These are phyloP conservation scores for Mormyrops boulengeri DNA, from an alignment of 2,797 vertebrate genomes.

Conservation along the genomic window DNA sequence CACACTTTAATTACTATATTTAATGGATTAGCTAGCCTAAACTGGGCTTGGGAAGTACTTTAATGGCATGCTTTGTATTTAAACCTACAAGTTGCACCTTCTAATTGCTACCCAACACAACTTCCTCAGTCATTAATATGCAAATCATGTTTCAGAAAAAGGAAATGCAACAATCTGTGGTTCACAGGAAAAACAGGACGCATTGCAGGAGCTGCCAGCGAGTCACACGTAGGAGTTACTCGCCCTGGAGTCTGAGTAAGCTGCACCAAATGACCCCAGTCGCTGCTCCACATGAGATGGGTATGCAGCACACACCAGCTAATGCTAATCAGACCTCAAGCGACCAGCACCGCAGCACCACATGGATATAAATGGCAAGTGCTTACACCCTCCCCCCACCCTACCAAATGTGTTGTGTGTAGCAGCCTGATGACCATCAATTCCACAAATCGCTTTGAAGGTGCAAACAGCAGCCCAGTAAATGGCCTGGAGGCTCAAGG, in stretches of 20 bases:
- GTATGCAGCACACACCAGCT: not conserved
- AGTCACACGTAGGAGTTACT: not conserved
- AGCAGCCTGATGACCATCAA: not conserved
- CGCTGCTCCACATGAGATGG: not conserved
- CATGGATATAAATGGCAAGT: not conserved
- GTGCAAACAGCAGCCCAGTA: not conserved
- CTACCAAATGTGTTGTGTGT: not conserved
- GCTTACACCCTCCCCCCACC: not conserved
- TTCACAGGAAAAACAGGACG: not conserved
- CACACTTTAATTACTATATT: slow-evolving; percentile 5
- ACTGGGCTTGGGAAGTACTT: not conserved
- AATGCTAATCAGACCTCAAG: not conserved
- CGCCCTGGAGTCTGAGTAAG: not conserved
- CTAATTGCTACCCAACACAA: not conserved
- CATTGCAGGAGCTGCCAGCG: not conserved
- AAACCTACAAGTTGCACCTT: not conserved
- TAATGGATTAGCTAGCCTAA: not conserved
- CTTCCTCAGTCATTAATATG: not conserved
- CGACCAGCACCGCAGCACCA: not conserved
- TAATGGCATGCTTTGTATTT: not conserved
- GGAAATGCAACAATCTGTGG: not conserved
- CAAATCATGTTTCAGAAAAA: not conserved
- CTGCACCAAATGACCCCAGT: not conserved
- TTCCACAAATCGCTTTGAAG: not conserved
- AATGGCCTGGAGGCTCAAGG: not conserved